phyloP scores from a whole-genome alignment of 2,113 vertebrate species.

The Dasyornis broadbenti region DNA sequence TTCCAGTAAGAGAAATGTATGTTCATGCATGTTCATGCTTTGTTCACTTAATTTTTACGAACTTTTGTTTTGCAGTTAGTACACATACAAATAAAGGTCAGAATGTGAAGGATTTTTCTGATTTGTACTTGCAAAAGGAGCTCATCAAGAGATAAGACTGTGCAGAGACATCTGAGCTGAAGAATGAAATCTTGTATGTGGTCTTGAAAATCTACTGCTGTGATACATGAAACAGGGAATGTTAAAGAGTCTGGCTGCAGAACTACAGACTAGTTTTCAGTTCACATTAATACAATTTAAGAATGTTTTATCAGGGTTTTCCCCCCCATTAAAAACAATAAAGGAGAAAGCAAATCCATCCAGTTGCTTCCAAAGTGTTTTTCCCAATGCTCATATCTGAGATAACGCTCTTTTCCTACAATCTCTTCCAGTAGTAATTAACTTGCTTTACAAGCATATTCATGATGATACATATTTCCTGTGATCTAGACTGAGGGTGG shows the following conservation, averaged over 20 bases:
- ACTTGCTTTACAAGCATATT: not conserved
- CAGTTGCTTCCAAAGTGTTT: not conserved
- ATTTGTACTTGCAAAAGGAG: not conserved
- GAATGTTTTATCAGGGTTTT: not conserved
- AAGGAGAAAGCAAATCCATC: not conserved
- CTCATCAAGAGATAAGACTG: not conserved
- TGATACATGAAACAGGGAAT: not conserved
- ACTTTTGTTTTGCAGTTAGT: not conserved
- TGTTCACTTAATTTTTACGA: not conserved
- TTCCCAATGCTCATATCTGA: not conserved
- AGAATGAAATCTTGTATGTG: not conserved
- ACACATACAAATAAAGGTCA: not conserved
- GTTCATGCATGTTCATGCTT: not conserved
- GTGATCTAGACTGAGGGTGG: not conserved
- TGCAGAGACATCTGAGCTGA: not conserved
- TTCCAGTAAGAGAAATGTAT: not conserved
- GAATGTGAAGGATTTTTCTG: not conserved
- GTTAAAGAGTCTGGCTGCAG: not conserved
- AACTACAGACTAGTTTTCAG: not conserved
- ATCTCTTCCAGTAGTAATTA: not conserved
- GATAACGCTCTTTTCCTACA: not conserved
- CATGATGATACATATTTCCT: not conserved
- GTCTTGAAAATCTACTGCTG: not conserved
- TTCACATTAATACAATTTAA: not conserved
- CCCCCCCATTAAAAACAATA: not conserved